Evolutionary conservation across 2,113 vertebrate species (phyloP).

Genomic region (Eulacestoma nigropectus): DNA sequence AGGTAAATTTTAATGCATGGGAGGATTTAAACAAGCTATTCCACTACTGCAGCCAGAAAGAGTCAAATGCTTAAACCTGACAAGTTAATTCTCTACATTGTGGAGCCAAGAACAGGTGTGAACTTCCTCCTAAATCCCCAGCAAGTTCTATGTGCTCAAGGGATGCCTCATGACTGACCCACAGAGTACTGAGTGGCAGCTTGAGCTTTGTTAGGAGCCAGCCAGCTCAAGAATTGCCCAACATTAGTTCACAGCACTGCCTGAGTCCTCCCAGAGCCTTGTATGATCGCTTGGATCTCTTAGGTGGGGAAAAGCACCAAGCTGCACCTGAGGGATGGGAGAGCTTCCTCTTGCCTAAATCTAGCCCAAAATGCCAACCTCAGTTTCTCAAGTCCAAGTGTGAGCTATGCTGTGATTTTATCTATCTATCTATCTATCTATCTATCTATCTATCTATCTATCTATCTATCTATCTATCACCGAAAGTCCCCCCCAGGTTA

Average conservation of each 20-base stretch:
- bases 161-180: neutral
- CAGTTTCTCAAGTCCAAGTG: neutral
- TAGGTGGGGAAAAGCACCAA: neutral
- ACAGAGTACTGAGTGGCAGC: neutral
- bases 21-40: neutral
- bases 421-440: neutral
- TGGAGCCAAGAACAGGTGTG: neutral
- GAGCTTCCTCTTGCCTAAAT: neutral
- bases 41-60: neutral
- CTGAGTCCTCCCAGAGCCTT: neutral
- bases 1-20: neutral
- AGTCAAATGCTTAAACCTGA: neutral
- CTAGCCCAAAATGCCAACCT: neutral
- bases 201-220: neutral
- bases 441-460: too few relatives aligned
- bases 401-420: neutral
- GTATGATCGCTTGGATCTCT: neutral
- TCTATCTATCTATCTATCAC: neutral
- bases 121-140: neutral
- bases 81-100: neutral
- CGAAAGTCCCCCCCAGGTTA: neutral
- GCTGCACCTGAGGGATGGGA: neutral
- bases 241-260: neutral
- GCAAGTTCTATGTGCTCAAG: neutral
- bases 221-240: neutral